phyloP scores from a whole-genome alignment of 2,888 invertebrate genomes.

The Proisotoma minuta region DNA sequence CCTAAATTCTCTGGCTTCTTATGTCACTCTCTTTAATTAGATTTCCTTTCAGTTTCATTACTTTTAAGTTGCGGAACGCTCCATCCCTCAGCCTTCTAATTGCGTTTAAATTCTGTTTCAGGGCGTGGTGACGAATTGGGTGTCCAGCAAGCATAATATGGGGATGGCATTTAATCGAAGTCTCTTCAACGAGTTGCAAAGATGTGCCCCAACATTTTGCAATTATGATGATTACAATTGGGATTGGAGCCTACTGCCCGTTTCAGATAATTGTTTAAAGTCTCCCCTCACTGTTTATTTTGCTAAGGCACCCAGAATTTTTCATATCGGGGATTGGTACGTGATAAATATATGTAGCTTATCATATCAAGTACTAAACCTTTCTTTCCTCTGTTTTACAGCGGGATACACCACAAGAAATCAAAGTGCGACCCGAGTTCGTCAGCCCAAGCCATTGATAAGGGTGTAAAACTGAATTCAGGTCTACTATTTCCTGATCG shows the following conservation, averaged over 20 bases:
- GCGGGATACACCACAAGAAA: slow-evolving; percentile 94
- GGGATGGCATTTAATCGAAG: slow-evolving; percentile 90
- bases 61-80: not conserved
- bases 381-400: slow-evolving; percentile 55
- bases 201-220: slow-evolving; percentile 81
- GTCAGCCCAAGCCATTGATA: slow-evolving; percentile 48
- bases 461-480: slow-evolving; percentile 51
- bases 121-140: slow-evolving; percentile 90
- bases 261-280: slow-evolving; percentile 76
- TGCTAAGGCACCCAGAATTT: slow-evolving; percentile 88
- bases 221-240: slow-evolving; percentile 98
- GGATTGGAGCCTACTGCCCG: slow-evolving; percentile 94
- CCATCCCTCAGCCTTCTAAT: not conserved
- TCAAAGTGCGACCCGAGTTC: slow-evolving; percentile 81
- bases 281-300: slow-evolving; percentile 63
- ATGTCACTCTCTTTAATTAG: not conserved
- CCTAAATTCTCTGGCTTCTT: slow-evolving; percentile 8
- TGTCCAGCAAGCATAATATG: slow-evolving; percentile 98
- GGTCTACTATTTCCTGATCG: slow-evolving; percentile 54
- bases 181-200: slow-evolving; percentile 78
- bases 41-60: not conserved
- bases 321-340: slow-evolving; percentile 98
- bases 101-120: slow-evolving; percentile 52
- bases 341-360: too few species aligned
- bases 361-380: not conserved